A percentile compares a stretch with the other conserved stretches of the same genome.
Conservation (phyloP, 2,797 vertebrate genomes). For the Artibeus jamaicensis region DNA sequence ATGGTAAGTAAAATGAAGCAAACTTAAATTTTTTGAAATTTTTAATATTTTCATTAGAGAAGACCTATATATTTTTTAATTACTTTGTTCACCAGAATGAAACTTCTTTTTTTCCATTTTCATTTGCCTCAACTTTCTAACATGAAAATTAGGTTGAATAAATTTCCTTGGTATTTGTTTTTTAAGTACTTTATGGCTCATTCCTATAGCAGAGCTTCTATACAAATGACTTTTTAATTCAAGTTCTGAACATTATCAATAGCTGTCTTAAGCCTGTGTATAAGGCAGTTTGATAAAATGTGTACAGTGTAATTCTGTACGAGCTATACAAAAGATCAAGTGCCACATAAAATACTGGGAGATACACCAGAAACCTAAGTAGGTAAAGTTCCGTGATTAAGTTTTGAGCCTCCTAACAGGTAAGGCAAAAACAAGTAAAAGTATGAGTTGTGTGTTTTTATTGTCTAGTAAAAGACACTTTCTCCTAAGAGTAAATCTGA, state of each 20-base stretch:
- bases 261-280: background rate
- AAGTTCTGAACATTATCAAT: background rate
- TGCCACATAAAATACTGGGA: background rate
- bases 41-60: slow-evolving; percentile 12
- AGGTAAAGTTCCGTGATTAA: background rate
- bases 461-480: background rate
- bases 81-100: background rate
- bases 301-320: background rate
- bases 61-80: background rate
- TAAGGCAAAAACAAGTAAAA: slow-evolving; percentile 19
- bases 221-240: slow-evolving; percentile 29
- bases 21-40: background rate
- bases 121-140: background rate
- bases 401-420: background rate
- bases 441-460: background rate
- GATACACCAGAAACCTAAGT: background rate
- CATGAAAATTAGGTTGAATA: slow-evolving; percentile 39
- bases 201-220: background rate
- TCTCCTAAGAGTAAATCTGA: background rate
- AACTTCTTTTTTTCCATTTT: background rate
- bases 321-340: background rate
- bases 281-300: background rate
- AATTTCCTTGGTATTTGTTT: slow-evolving; percentile 11
- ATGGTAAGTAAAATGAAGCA: slow-evolving; percentile 49
- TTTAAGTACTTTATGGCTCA: background rate